Evolutionary conservation across 2,113 vertebrate genomes (phyloP), one percentile per base, ranked within the genome.

Genomic region (Ageneiosus marmoratus): DNA sequence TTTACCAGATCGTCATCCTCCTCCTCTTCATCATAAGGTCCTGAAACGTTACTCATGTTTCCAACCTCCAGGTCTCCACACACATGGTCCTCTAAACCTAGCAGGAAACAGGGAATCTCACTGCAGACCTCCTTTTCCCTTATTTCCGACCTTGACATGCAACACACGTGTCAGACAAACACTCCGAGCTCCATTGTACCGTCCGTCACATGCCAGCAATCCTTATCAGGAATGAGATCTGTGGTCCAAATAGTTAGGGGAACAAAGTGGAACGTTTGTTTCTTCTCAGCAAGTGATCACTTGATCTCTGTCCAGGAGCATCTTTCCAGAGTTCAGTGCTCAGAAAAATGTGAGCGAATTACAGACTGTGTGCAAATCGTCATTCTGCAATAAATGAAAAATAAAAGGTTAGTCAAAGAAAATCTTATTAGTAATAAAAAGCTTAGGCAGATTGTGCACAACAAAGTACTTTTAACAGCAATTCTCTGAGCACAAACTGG

Each of bases 21-120:
- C 56, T 86, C 87, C 53, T 87, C 86, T 13, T 85, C 88, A 27
- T 74, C 74, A 3, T 86, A 87, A 22, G 65, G 4, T 7, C 32
- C 89, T 87, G 88, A 70, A 91, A 95, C 92, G 46, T 90, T 94
- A 93, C 94, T 98, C 96, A 97, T 94, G 91, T 92, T 93, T 91
- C 63, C 48, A 56, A 92, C 87, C 77, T 89, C 93, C 87, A 90
- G 91, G 85, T 89, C 91, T 83, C 92, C 90, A 89, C 92, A 90
- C 86, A 95, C 95, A 86, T 95, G 95, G 91, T 92, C 89, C 72
- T 96, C 94, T 89, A 92, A 92, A 86, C 95, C 95, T 0, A 97
- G 91, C 88, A 97, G 93, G 90, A 97, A 97, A 83, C 88, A 92
- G 89, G 95, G 93, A 80, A 91, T 53, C 58, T 90, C 87, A 82